Percentiles rank a stretch among this genome's conserved stretches.
These are phyloP conservation scores for Porites lobata DNA, from an alignment of 92 coral and sea anemone species.

Conservation along the genomic window DNA sequence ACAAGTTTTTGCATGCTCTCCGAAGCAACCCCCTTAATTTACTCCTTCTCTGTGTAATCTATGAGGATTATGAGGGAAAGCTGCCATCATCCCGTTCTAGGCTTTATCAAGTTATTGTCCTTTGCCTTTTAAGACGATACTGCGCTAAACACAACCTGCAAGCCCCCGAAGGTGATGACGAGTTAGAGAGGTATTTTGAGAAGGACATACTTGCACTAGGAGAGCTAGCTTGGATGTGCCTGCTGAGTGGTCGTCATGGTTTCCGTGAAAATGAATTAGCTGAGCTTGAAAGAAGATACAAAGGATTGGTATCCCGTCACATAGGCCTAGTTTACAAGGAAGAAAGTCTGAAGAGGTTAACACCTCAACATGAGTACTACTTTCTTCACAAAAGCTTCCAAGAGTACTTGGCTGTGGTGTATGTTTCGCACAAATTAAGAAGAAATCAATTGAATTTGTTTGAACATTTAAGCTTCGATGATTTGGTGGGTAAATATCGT, in stretches of 20 bases:
- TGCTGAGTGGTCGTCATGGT: background rate
- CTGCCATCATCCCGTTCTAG: constrained; percentile 14
- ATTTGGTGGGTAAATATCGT: background rate
- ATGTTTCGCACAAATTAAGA: constrained; percentile 1
- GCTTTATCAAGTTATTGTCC: background rate
- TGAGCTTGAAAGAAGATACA: too few species aligned
- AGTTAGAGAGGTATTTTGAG: too few species aligned
- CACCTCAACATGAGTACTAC: constrained; percentile 9
- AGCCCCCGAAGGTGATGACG: too few species aligned
- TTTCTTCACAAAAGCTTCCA: constrained; percentile 26
- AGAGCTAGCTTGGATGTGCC: too few species aligned
- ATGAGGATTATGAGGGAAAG: constrained; percentile 16
- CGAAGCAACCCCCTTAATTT: constrained; percentile 20
- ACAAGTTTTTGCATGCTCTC: background rate
- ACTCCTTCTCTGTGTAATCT: constrained; percentile 33
- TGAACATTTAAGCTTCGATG: background rate
- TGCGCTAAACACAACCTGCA: background rate
- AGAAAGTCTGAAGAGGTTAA: too few species aligned
- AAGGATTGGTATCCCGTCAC: background rate
- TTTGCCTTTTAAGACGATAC: background rate
- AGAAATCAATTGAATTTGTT: background rate
- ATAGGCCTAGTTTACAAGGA: background rate
- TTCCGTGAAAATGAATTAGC: background rate
- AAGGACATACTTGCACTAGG: too few species aligned
- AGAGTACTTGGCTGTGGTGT: constrained; percentile 4